Evolutionary conservation across 2,888 invertebrate species (phyloP).

Genomic region (Trachelus troglodyta): DNA sequence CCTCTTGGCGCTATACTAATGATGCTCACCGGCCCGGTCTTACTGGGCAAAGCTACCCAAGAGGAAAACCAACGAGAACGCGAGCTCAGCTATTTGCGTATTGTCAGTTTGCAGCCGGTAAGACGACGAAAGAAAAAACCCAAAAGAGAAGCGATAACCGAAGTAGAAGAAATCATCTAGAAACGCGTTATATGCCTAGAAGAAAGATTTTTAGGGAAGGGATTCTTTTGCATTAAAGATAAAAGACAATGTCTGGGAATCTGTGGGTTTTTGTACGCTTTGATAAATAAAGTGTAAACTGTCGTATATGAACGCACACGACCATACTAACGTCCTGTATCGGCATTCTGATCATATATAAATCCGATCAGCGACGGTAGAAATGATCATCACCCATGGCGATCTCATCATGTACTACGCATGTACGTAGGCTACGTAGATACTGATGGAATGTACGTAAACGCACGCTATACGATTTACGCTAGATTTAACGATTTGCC

Average conservation of each 20-base stretch:
- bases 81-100: constrained; percentile 28
- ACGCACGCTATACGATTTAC: constrained; percentile 17
- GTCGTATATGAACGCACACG: too few relatives aligned
- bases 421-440: too few relatives aligned
- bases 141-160: neutral
- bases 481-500: constrained; percentile 45
- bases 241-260: neutral
- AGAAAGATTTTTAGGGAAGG: too few relatives aligned
- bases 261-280: too few relatives aligned
- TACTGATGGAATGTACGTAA: too few relatives aligned
- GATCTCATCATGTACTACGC: neutral
- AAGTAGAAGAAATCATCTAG: neutral
- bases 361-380: constrained; percentile 39
- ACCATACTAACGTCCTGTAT: too few relatives aligned
- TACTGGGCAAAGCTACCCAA: constrained; percentile 45
- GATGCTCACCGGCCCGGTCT: constrained; percentile 50
- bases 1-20: constrained; percentile 54
- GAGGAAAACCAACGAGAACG: constrained; percentile 32
- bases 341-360: constrained; percentile 8
- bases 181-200: neutral
- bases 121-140: neutral
- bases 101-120: constrained; percentile 31
- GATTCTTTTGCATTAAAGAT: neutral
- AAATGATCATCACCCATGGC: constrained; percentile 26
- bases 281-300: too few relatives aligned